Evolutionary conservation across 2,888 invertebrate species (phyloP).

Genomic region (Argyresthia albistria): DNA sequence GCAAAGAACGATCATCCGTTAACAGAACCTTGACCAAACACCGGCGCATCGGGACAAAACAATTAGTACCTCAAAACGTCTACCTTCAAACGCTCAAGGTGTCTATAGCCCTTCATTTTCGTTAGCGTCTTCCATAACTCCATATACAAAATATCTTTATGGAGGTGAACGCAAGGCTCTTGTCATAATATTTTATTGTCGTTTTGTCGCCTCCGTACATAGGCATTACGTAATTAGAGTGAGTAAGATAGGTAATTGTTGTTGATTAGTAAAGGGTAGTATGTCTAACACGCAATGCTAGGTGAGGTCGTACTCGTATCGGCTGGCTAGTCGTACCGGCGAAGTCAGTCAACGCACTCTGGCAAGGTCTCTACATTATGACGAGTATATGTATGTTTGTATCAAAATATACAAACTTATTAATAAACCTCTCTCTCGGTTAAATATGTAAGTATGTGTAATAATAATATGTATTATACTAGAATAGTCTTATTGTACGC

Average conservation of each 20-base stretch:
- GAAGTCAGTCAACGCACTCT: constrained; percentile 62
- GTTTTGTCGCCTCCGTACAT: constrained; percentile 37
- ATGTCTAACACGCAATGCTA: constrained; percentile 41
- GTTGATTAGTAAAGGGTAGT: constrained; percentile 43
- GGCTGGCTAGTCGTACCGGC: constrained; percentile 26
- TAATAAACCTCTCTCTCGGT: too few species aligned
- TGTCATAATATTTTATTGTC: constrained; percentile 40
- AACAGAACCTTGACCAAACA: constrained; percentile 19
- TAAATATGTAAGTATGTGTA: too few species aligned
- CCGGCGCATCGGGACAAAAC: constrained; percentile 31
- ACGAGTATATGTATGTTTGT: too few species aligned
- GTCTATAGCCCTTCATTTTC: constrained; percentile 65
- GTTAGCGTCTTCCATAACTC: constrained; percentile 60
- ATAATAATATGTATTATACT: too few species aligned
- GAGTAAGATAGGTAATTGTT: constrained; percentile 50
- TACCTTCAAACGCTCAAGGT: constrained; percentile 50
- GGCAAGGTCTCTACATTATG: constrained; percentile 38
- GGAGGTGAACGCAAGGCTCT: constrained; percentile 51
- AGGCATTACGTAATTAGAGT: constrained; percentile 26
- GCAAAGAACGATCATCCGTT: constrained; percentile 4
- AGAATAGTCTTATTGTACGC: too few species aligned
- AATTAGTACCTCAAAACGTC: constrained; percentile 40
- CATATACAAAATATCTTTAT: constrained; percentile 29
- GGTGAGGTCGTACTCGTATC: constrained; percentile 62
- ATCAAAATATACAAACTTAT: too few species aligned